These are phyloP conservation scores for Onthophagus sagittarius DNA, from an alignment of 2,888 invertebrate species.

Conservation along the genomic window DNA sequence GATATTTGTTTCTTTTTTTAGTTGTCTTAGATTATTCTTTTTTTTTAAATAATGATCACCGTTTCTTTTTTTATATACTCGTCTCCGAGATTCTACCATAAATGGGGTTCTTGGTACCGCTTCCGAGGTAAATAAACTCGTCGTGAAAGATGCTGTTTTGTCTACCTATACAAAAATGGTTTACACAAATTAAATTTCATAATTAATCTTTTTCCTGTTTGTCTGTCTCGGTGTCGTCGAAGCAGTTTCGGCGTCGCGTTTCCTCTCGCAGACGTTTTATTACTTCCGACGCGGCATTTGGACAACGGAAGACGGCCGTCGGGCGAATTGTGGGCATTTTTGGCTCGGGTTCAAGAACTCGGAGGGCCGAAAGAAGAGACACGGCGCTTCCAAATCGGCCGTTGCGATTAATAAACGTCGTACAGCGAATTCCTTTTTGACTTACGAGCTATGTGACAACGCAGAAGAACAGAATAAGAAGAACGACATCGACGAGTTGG, in stretches of 20 bases:
- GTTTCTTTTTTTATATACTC: neutral
- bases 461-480: neutral
- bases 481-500: neutral
- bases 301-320: neutral
- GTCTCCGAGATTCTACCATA: neutral
- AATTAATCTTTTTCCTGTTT: neutral
- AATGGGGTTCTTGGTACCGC: neutral
- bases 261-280: neutral
- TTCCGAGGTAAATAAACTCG: neutral
- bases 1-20: neutral
- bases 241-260: neutral
- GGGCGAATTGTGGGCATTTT: neutral
- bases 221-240: neutral
- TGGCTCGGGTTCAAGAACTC: neutral
- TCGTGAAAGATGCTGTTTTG: neutral
- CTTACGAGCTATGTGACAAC: neutral
- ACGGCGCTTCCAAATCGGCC: neutral
- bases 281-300: neutral
- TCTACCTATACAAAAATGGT: neutral
- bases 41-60: neutral
- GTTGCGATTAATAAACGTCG: neutral
- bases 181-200: neutral
- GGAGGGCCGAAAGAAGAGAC: neutral
- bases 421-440: neutral
- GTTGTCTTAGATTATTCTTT: neutral